Evolutionary conservation across 92 coral and sea anemone genomes (phyloP), one percentile per base, ranked within the genome.

Genomic region (Bergia puertoricense): DNA sequence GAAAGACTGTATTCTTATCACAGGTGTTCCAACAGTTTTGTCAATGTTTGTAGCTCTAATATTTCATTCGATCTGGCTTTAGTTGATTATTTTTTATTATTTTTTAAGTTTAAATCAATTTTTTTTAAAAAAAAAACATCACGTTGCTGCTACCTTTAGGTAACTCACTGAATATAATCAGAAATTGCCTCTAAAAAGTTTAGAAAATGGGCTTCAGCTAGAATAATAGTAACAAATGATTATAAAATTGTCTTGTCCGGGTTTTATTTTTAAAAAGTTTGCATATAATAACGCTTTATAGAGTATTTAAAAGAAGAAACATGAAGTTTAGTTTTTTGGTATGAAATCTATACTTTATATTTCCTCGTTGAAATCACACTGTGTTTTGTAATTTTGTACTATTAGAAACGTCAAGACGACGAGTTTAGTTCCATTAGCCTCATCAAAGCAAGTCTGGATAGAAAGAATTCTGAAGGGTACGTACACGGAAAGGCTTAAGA

Each of bases 401-500:
- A 5, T 79, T 50, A 79, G 82, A 45, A 79, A 8, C 40, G 66
- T 23, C 40, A 45, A 79, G 82, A 50, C 42, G 82, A 79, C 1
- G 37, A 72, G 43, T 85, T 91, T 44, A 89, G 88, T 88, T 81
- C 98, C 51, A 81, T 95, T 76, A 85, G 85, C 69, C 91, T 95
- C 62, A 95, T 95, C 69, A 88, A 94, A 87, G 92, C 96, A 50
- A 93, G 94, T 79, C 94, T 95, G 51, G 91, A 88, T 38, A 90
- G 92, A 50, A 86, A 88, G 59, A 73, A 80, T 71, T 22, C 88
- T 18, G 92, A 90, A 82, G 93, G 93, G 98, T 93, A 85, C 83
- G 92, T 79, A 50, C 45, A 51, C 11, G 7, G 85, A 41, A 50
- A 45, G 22, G 8, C 22, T 41, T 22, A 51, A 42, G 13, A 0